A percentile compares a stretch with the other conserved stretches of the same genome.
Evolutionary conservation across 92 coral and sea anemone genomes (phyloP).

Genomic region (Zoanthus sociatus): DNA sequence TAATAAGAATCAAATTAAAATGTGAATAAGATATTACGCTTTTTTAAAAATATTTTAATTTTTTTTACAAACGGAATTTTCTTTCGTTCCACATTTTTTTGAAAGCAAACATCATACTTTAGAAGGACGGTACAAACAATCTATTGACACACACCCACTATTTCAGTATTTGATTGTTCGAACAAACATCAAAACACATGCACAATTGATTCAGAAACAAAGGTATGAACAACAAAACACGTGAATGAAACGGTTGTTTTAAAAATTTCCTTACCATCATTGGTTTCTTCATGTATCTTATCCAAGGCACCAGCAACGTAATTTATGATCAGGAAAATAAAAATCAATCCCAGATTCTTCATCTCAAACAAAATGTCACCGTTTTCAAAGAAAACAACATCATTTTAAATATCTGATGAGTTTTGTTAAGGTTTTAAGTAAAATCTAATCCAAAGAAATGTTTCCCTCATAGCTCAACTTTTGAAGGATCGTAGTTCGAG

Average conservation of each 20-base stretch:
- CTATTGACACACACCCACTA: not conserved
- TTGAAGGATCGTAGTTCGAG: not conserved
- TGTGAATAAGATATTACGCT: not conserved
- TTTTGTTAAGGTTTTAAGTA: not conserved
- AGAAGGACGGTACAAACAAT: not conserved
- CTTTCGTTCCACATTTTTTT: not conserved
- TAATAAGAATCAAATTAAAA: not conserved
- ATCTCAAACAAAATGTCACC: constrained; percentile 5
- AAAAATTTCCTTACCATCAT: constrained; percentile 1
- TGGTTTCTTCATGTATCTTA: constrained; percentile 19
- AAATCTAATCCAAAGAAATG: not conserved
- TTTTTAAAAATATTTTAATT: not conserved
- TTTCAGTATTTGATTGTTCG: not conserved
- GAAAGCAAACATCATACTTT: not conserved
- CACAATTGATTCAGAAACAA: not conserved
- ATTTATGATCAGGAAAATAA: constrained; percentile 11
- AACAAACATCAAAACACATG: not conserved
- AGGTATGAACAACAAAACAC: not conserved
- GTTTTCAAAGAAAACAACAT: constrained; percentile 12
- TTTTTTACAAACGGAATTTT: not conserved
- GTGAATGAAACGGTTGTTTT: not conserved
- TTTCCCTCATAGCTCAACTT: not conserved
- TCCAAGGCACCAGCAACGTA: constrained; percentile 27
- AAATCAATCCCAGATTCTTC: constrained; percentile 9
- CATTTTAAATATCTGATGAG: not conserved